phyloP scores from a whole-genome alignment of 2,113 vertebrate species.

The Theristicus caerulescens region DNA sequence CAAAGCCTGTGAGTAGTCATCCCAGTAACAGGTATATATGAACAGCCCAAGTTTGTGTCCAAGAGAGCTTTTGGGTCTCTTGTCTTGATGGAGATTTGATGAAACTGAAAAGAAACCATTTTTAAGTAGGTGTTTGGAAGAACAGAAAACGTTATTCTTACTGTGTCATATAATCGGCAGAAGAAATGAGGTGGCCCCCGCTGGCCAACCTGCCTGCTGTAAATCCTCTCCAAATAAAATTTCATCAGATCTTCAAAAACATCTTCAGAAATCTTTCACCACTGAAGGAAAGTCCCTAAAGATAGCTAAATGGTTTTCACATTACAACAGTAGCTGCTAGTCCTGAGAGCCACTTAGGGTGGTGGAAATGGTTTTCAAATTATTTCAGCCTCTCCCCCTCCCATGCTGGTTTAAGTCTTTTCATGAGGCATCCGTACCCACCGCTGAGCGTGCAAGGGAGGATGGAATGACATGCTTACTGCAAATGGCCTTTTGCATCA shows the following conservation, averaged over 20 bases:
- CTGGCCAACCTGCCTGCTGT: not conserved
- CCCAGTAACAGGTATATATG: not conserved
- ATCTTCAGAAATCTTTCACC: not conserved
- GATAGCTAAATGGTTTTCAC: not conserved
- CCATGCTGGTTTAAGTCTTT: not conserved
- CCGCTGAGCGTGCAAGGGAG: not conserved
- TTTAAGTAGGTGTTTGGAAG: not conserved
- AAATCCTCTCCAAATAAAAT: not conserved
- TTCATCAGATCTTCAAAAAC: not conserved
- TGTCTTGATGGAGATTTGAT: not conserved
- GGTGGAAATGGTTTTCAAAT: not conserved
- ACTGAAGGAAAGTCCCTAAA: not conserved
- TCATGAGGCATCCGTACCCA: not conserved
- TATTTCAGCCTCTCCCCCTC: not conserved
- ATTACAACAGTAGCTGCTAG: not conserved
- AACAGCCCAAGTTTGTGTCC: not conserved
- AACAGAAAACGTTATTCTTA: not conserved
- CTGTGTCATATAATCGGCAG: not conserved
- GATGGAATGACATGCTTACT: not conserved
- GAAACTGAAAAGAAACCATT: not conserved
- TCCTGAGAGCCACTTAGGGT: not conserved
- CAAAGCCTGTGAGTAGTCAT: not conserved
- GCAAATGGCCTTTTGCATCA: not conserved
- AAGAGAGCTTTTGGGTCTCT: not conserved
- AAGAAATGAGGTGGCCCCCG: accelerated